Percentiles rank a stretch among this genome's conserved stretches.
phyloP scores from a whole-genome alignment of 2,888 invertebrate genomes.

The Holacanthella duospinosa region DNA sequence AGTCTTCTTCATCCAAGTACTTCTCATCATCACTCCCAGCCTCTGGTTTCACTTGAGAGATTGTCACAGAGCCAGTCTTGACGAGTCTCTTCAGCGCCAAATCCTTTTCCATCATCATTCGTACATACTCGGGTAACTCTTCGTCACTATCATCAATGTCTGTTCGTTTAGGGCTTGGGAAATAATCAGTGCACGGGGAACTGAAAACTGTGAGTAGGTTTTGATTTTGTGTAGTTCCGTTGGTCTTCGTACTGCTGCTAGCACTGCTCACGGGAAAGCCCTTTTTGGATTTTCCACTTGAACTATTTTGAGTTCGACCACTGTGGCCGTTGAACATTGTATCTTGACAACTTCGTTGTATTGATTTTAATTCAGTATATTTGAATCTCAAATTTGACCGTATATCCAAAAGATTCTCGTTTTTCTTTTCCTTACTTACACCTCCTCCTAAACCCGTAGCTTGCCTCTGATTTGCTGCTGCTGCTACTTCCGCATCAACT shows the following conservation, averaged over 20 bases:
- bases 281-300: too few species aligned
- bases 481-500: background rate
- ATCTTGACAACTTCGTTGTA: background rate
- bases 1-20: background rate
- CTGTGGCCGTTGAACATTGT: background rate
- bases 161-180: background rate
- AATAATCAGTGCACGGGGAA: background rate
- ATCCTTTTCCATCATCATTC: slow-evolving; percentile 20
- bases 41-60: slow-evolving; percentile 10
- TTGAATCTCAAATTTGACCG: background rate
- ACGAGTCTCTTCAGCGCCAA: slow-evolving; percentile 12
- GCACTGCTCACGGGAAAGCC: too few species aligned
- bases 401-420: background rate
- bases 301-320: background rate
- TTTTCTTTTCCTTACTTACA: too few species aligned
- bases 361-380: background rate
- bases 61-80: slow-evolving; percentile 17
- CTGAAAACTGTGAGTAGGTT: background rate
- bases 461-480: too few species aligned
- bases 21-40: background rate
- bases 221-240: background rate
- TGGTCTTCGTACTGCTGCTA: background rate
- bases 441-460: too few species aligned
- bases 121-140: slow-evolving; percentile 18
- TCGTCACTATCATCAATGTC: background rate